Percentiles rank a stretch among this genome's conserved stretches.
Evolutionary conservation across 2,888 invertebrate genomes (phyloP).

Genomic region (Microctonus brassicae): DNA sequence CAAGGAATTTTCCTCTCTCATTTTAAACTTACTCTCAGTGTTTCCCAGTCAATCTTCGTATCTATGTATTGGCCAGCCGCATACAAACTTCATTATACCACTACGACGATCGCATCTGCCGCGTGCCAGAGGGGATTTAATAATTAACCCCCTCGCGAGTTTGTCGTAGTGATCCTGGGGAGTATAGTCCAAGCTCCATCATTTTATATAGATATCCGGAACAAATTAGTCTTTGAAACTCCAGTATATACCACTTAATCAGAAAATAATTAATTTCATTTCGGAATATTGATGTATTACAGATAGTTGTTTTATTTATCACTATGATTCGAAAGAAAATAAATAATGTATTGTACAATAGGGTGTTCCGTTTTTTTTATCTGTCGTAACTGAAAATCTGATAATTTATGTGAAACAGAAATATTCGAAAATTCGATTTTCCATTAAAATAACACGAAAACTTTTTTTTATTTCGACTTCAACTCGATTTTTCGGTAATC

Average conservation of each 20-base stretch:
- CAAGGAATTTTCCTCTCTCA: not conserved
- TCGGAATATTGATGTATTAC: not conserved
- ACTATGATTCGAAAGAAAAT: too few relatives aligned
- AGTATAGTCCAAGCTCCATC: not conserved
- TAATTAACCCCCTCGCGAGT: constrained; percentile 14
- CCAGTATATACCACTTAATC: not conserved
- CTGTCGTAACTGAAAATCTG: too few relatives aligned
- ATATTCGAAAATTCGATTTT: too few relatives aligned
- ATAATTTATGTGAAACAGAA: too few relatives aligned
- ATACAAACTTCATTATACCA: not conserved
- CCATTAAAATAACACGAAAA: too few relatives aligned
- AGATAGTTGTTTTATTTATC: not conserved
- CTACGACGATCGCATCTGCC: not conserved
- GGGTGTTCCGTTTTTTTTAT: too few relatives aligned
- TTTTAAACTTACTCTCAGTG: not conserved
- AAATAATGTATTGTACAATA: too few relatives aligned
- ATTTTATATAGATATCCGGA: not conserved
- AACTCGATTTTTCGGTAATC: too few relatives aligned
- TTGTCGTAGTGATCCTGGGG: not conserved
- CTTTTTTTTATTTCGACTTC: too few relatives aligned
- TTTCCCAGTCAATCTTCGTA: not conserved
- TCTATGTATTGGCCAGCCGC: constrained; percentile 4
- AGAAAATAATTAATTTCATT: not conserved
- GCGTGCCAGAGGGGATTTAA: constrained; percentile 8
- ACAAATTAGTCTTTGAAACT: not conserved